A percentile compares a stretch with the other conserved stretches of the same genome.
Evolutionary conservation across 1,140 invertebrate genomes (phyloP).

Genomic region (Brachionus angularis): DNA sequence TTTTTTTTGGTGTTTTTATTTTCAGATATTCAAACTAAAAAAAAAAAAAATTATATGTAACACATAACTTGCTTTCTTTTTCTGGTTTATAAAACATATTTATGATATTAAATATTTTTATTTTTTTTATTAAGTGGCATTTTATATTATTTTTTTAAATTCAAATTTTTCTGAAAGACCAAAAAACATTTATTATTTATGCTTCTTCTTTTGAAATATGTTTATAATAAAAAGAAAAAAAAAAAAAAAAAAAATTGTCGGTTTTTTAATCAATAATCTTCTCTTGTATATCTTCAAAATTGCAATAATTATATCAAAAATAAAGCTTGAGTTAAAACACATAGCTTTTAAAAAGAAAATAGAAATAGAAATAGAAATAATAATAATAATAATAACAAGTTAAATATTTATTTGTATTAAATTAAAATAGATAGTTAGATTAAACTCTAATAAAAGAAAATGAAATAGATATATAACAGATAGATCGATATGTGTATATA

Average conservation of each 20-base stretch:
- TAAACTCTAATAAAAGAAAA: neutral
- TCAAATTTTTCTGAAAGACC: too few species aligned
- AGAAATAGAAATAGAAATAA: too few species aligned
- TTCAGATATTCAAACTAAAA: neutral
- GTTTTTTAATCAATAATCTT: constrained; percentile 16
- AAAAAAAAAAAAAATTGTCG: constrained; percentile 12
- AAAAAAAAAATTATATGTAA: too few species aligned
- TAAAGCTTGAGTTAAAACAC: constrained; percentile 11
- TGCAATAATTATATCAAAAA: constrained; percentile 39
- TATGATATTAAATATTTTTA: too few species aligned
- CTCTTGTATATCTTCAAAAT: neutral
- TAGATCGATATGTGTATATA: neutral
- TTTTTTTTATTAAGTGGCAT: too few species aligned
- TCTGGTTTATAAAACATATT: too few species aligned
- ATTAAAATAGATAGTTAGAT: constrained; percentile 28
- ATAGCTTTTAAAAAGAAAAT: constrained; percentile 24
- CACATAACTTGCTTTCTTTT: too few species aligned
- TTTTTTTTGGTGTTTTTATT: neutral
- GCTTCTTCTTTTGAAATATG: too few species aligned
- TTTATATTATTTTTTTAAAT: too few species aligned
- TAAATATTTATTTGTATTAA: constrained; percentile 34
- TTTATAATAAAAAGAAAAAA: too few species aligned
- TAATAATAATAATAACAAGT: constrained; percentile 33
- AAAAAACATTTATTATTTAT: too few species aligned
- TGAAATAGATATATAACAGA: neutral